A percentile compares a stretch with the other conserved stretches of the same genome.
Conservation (phyloP, 2,113 vertebrate genomes). For the Scomber scombrus region DNA sequence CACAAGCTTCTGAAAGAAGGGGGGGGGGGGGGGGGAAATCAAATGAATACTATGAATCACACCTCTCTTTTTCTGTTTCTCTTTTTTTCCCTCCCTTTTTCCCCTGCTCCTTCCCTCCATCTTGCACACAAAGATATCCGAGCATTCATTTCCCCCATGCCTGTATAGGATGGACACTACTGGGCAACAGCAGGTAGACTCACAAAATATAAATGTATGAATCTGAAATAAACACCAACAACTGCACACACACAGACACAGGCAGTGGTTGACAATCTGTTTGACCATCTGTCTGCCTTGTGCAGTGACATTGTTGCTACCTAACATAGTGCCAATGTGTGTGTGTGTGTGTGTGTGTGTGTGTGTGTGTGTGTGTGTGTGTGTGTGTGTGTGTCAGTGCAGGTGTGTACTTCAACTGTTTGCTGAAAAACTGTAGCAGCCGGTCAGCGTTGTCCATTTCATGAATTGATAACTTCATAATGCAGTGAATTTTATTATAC, state of each 20-base stretch:
- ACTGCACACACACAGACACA: slow-evolving; percentile 11
- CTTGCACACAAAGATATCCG: slow-evolving; percentile 47
- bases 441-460: neutral
- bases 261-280: slow-evolving; percentile 61
- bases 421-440: neutral
- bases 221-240: slow-evolving; percentile 59
- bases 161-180: slow-evolving; percentile 42
- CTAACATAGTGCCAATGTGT: slow-evolving; percentile 35
- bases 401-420: slow-evolving; percentile 18
- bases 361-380: neutral
- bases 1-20: slow-evolving; percentile 50
- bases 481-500: neutral
- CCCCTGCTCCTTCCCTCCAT: slow-evolving; percentile 15
- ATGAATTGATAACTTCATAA: slow-evolving; percentile 24
- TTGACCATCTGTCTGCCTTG: slow-evolving; percentile 60
- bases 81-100: slow-evolving; percentile 14
- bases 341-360: no score
- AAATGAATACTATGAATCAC: slow-evolving; percentile 45
- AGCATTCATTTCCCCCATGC: slow-evolving; percentile 40
- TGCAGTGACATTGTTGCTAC: slow-evolving; percentile 37
- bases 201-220: slow-evolving; percentile 61
- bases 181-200: slow-evolving; percentile 56
- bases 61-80: slow-evolving; percentile 18
- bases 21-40: neutral
- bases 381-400: slow-evolving; percentile 19